Conservation (phyloP, 2,113 vertebrate species). For the Archilochus colubris region DNA sequence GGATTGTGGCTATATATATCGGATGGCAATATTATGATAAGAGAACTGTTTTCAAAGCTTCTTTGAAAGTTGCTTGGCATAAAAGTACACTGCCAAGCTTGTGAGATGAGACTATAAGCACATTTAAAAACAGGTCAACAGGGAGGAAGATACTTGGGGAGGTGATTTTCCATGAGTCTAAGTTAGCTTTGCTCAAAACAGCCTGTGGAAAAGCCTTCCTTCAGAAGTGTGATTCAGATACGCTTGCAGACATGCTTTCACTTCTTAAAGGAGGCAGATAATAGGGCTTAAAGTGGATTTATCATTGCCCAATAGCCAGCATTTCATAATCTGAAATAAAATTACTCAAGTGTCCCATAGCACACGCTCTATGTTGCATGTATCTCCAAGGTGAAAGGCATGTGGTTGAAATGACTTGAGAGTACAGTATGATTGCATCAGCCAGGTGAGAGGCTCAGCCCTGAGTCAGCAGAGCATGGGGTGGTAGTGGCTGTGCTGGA, state of each 20-base stretch:
- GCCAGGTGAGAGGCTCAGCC: slow-evolving; percentile 8
- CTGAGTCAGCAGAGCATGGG: not conserved
- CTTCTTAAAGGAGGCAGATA: slow-evolving; percentile 12
- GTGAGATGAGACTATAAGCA: not conserved
- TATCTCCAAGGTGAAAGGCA: not conserved
- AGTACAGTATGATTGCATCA: slow-evolving; percentile 34
- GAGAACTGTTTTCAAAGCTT: not conserved
- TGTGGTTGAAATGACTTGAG: slow-evolving; percentile 2
- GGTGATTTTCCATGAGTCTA: not conserved
- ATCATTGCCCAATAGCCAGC: not conserved
- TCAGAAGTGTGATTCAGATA: not conserved
- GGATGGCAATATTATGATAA: not conserved
- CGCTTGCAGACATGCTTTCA: not conserved
- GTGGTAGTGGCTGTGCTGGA: not conserved
- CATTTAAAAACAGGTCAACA: not conserved
- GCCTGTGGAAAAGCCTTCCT: not conserved
- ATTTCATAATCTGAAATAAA: slow-evolving; percentile 39
- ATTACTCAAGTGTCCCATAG: not conserved
- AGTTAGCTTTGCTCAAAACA: not conserved
- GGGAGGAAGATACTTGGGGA: not conserved
- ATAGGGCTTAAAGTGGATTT: not conserved
- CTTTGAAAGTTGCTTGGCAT: not conserved
- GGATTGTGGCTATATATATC: not conserved
- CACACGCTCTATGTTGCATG: not conserved
- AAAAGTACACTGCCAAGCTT: not conserved